Conservation (phyloP, 2,113 vertebrate species). For the Steatornis caripensis region DNA sequence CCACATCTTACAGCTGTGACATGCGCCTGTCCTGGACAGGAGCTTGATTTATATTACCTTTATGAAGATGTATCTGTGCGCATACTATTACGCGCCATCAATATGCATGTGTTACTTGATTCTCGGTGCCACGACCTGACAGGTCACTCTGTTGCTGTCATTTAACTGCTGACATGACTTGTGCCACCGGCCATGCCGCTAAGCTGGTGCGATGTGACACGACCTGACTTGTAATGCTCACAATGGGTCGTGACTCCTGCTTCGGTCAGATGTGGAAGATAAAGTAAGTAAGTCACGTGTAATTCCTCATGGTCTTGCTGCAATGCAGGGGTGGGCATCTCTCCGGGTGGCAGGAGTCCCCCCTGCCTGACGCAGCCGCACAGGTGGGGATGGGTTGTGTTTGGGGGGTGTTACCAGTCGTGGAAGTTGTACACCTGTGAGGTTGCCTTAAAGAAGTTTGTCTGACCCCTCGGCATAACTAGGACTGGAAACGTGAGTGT, state of each 20-base stretch:
- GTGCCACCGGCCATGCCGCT: not conserved
- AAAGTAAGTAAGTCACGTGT: not conserved
- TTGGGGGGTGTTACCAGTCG: not conserved
- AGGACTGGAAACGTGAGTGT: not conserved
- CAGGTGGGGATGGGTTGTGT: accelerated
- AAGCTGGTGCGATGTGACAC: not conserved
- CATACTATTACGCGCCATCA: not conserved
- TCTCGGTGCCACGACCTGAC: not conserved
- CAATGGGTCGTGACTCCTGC: accelerated
- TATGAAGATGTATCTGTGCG: not conserved
- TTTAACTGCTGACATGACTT: not conserved
- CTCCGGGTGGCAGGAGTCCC: accelerated
- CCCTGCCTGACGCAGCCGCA: accelerated
- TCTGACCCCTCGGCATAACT: not conserved
- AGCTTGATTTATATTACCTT: slow-evolving; percentile 28
- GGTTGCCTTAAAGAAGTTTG: not conserved
- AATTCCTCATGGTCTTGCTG: not conserved
- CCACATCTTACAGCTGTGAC: not conserved
- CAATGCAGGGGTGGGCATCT: not conserved
- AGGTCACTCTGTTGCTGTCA: slow-evolving; percentile 7
- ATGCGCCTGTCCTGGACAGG: not conserved
- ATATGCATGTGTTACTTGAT: not conserved
- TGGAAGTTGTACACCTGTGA: not conserved
- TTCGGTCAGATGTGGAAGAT: not conserved
- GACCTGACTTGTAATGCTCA: not conserved